Evolutionary conservation across 2,797 vertebrate genomes (phyloP).

Genomic region (Eupleurogrammus muticus): DNA sequence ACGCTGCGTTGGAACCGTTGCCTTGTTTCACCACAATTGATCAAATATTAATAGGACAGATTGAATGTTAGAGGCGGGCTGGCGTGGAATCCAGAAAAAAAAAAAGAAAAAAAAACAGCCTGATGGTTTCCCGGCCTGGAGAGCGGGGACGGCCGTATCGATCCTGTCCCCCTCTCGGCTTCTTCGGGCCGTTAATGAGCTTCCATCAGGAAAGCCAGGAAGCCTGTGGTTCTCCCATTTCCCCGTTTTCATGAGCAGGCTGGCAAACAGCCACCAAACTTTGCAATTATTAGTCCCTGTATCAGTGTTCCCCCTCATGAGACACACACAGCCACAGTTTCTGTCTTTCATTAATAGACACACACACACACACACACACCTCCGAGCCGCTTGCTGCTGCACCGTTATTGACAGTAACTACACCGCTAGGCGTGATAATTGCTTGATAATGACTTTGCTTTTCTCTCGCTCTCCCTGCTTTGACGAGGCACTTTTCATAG

Average conservation of each 20-base stretch:
- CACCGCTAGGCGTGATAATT: constrained; percentile 50
- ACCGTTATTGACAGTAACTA: constrained; percentile 42
- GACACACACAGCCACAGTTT: not conserved
- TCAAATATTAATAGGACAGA: constrained; percentile 7
- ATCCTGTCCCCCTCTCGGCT: constrained; percentile 63
- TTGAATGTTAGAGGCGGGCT: not conserved
- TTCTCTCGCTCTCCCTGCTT: constrained; percentile 24
- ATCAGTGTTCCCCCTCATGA: constrained; percentile 23
- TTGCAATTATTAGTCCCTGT: constrained; percentile 45
- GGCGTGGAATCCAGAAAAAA: too few relatives aligned
- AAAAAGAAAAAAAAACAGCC: constrained; percentile 22
- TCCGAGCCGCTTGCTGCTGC: constrained; percentile 11
- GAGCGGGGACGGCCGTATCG: constrained; percentile 62
- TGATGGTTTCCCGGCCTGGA: constrained; percentile 51
- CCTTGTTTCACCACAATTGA: too few relatives aligned
- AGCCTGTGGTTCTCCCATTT: constrained; percentile 69
- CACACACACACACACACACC: constrained; percentile 6
- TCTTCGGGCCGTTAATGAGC: constrained; percentile 70
- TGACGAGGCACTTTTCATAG: constrained; percentile 32
- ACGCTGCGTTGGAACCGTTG: too few relatives aligned
- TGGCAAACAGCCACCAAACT: constrained; percentile 56
- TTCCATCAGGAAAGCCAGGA: constrained; percentile 56
- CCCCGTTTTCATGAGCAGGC: constrained; percentile 56
- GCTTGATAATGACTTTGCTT: constrained; percentile 58
- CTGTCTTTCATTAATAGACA: not conserved